Base-by-base conservation (phyloP, 2,113 vertebrate genomes). In the Aix galericulata region DNA sequence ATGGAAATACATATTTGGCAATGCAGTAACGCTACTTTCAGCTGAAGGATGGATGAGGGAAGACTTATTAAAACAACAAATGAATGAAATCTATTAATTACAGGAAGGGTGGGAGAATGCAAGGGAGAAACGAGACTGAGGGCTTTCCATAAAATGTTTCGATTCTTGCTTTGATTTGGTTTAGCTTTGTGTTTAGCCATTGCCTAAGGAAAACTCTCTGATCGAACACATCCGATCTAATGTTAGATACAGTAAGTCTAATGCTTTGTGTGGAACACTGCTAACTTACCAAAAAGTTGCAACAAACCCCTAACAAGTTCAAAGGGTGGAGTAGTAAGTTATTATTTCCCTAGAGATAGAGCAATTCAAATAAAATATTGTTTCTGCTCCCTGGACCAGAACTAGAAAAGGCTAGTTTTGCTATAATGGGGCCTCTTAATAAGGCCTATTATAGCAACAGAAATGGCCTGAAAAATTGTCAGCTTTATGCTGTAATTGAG, bases 321-420 rank as follows among this genome's bases (percentile, higher is more conserved):
- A 83, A 90, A 90, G 72, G n/a, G 36, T 71, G 46, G 66, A 58
- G 69, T 26, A 8, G 5, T 76, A 83, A 81, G 64, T 90, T 90
- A 64, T 88, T 89, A 74, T 86, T 93, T 90, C 82, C 76, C 73
- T 83, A 77, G 67, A 88, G 76, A 93, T 7, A 83, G 26, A 31
- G n/a, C 63, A 95, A 78, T 77, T 85, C 94, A 94, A 95, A 96
- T 80, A 88, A 88, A 94, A 91, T 69, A 94, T 80, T 94, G 75
- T 91, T 95, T 88, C 87, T 94, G 88, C 69, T 94, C 77, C 68
- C 82, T 82, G 82, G 56, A 94, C 82, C 79, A 90, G 89, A 95
- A 91, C 89, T 32, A 90, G 42, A 91, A 91, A 92, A 94, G 60
- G 32, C 74, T 84, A 74, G 38, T 94, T 93, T 91, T 84, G 58